Conservation (phyloP, 2,113 vertebrate genomes). For the Paratilapia polleni region DNA sequence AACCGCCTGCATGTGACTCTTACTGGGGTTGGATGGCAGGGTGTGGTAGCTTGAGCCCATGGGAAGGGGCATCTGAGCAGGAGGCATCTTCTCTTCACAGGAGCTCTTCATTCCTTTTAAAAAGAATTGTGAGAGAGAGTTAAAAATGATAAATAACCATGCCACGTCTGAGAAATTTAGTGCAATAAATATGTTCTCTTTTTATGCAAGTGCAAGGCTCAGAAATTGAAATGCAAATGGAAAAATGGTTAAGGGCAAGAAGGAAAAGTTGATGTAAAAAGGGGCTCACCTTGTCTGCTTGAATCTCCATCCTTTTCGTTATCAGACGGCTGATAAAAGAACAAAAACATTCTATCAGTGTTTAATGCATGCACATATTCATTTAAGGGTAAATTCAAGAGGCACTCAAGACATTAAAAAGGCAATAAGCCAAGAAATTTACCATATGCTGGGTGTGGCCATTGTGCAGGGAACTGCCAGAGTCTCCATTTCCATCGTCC, state of each 20-base stretch:
- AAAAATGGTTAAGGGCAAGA: conserved; percentile 45
- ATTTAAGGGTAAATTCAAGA: conserved; percentile 52
- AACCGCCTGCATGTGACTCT: conserved; percentile 90
- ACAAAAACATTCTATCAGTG: conserved; percentile 60
- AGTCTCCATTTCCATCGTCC: conserved; percentile 96
- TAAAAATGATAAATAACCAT: not conserved
- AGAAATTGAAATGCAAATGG: conserved; percentile 52
- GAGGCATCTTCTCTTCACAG: conserved; percentile 89
- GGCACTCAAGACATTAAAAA: conserved; percentile 74
- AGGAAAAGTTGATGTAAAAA: conserved; percentile 21
- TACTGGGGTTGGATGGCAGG: conserved; percentile 91
- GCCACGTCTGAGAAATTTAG: not conserved
- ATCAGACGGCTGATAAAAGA: conserved; percentile 87
- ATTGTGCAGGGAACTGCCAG: conserved; percentile 94
- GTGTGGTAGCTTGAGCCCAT: conserved; percentile 95
- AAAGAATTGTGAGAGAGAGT: not conserved
- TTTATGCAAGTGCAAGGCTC: conserved; percentile 13
- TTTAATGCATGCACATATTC: conserved; percentile 63
- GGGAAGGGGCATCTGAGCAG: conserved; percentile 86
- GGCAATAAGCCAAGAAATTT: conserved; percentile 69
- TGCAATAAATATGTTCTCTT: conserved; percentile 10
- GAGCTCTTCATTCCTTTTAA: conserved; percentile 89
- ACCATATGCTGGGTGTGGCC: conserved; percentile 97
- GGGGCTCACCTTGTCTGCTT: conserved; percentile 92
- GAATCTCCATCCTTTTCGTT: conserved; percentile 98